Percentiles rank a stretch among this genome's conserved stretches.
Evolutionary conservation across 1,140 invertebrate genomes (phyloP).

Genomic region (Megalopta genalis): DNA sequence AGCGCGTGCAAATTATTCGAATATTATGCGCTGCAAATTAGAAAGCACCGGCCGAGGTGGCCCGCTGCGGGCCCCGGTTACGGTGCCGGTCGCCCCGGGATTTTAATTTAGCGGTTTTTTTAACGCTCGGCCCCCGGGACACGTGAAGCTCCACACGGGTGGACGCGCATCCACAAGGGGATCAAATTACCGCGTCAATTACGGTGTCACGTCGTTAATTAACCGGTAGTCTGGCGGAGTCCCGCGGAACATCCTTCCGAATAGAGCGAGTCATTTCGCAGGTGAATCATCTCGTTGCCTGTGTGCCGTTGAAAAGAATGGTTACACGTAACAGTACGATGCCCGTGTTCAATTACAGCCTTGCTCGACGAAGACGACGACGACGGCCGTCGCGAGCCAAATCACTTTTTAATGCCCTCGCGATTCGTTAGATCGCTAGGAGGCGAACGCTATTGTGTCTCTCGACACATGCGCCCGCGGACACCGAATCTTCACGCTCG

Average conservation of each 20-base stretch:
- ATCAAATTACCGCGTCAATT: conserved; percentile 67
- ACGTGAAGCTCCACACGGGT: conserved; percentile 34
- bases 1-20: conserved; percentile 65
- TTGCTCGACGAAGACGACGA: not conserved
- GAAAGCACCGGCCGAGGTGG: conserved; percentile 51
- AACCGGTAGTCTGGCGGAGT: conserved; percentile 50
- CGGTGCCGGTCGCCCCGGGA: conserved; percentile 46
- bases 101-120: conserved; percentile 65
- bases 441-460: not conserved
- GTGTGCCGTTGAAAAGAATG: not conserved
- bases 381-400: not conserved
- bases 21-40: conserved; percentile 68
- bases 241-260: conserved; percentile 22
- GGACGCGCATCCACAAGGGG: conserved; percentile 37
- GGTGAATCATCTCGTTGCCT: conserved; percentile 21
- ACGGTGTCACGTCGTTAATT: conserved; percentile 69
- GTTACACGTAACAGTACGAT: conserved; percentile 1
- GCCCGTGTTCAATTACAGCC: not conserved
- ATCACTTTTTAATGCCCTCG: not conserved
- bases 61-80: conserved; percentile 17
- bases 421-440: not conserved
- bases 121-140: conserved; percentile 40
- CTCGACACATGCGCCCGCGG: no score
- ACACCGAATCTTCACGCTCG: no score
- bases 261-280: conserved; percentile 30